Percentiles rank a stretch among this genome's conserved stretches.
phyloP scores from a whole-genome alignment of 2,113 vertebrate genomes.

The Nothobranchius furzeri region DNA sequence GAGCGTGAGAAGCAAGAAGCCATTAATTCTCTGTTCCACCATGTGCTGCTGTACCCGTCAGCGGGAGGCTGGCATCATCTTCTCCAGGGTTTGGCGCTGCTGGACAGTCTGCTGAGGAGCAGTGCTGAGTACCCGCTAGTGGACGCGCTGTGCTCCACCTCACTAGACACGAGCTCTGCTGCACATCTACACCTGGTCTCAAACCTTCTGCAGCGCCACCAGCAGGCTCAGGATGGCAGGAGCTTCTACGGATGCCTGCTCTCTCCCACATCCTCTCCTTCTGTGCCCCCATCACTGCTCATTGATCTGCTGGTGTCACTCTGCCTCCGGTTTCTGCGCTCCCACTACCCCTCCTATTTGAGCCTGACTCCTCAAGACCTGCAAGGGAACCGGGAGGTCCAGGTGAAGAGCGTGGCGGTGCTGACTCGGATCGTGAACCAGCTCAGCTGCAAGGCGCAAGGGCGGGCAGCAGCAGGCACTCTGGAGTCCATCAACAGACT shows the following conservation, averaged over 20 bases:
- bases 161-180: constrained; percentile 90
- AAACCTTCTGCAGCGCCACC: constrained; percentile 93
- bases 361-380: constrained; percentile 83
- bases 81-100: constrained; percentile 87
- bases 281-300: constrained; percentile 84
- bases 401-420: constrained; percentile 94
- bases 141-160: constrained; percentile 85
- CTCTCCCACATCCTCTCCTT: constrained; percentile 73
- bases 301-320: constrained; percentile 90
- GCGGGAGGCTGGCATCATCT: constrained; percentile 87
- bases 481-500: constrained; percentile 80
- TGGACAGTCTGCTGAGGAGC: constrained; percentile 90
- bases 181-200: constrained; percentile 92
- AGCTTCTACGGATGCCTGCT: constrained; percentile 90
- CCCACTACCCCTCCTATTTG: constrained; percentile 89
- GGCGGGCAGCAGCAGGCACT: constrained; percentile 57
- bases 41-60: constrained; percentile 88
- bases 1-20: constrained; percentile 85
- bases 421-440: constrained; percentile 85
- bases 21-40: constrained; percentile 87
- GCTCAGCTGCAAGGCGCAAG: constrained; percentile 78
- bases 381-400: constrained; percentile 91
- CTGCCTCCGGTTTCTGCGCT: constrained; percentile 90
- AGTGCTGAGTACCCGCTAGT: constrained; percentile 87
- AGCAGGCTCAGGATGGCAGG: constrained; percentile 88